phyloP scores from a whole-genome alignment of 2,888 invertebrate genomes.

The Aleiodes testaceus region DNA sequence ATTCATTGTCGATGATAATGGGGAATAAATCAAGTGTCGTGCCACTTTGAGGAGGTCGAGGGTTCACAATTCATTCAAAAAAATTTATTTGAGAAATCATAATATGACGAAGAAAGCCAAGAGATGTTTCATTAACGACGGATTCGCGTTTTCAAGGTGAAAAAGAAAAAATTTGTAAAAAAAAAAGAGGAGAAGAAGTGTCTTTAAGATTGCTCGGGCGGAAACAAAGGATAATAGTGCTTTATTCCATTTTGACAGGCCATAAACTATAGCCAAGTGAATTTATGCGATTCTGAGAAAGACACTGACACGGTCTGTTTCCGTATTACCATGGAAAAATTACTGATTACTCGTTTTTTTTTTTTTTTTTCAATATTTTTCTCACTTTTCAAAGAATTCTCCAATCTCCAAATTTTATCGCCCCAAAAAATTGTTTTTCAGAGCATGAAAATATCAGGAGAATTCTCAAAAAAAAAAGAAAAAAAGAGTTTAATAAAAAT shows the following conservation, averaged over 20 bases:
- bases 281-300: constrained; percentile 28
- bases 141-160: constrained; percentile 25
- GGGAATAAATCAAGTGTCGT: no score
- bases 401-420: no score
- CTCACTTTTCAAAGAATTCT: neutral
- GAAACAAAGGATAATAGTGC: constrained; percentile 33
- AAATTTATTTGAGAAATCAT: neutral
- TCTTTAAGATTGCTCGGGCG: constrained; percentile 26
- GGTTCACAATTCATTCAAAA: neutral
- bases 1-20: no score
- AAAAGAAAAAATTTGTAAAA: neutral
- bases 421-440: no score
- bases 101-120: neutral
- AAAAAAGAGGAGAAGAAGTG: neutral
- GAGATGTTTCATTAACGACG: constrained; percentile 16
- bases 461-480: neutral
- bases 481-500: constrained; percentile 1
- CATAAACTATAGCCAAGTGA: constrained; percentile 24
- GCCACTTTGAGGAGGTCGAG: no score
- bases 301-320: constrained; percentile 32
- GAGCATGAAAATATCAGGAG: no score
- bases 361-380: constrained; percentile 4
- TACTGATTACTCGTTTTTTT: no score
- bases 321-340: constrained; percentile 28
- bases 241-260: constrained; percentile 32